Percentiles rank a stretch among this genome's conserved stretches.
phyloP scores from a whole-genome alignment of 2,113 vertebrate species.

The Geococcyx californianus region DNA sequence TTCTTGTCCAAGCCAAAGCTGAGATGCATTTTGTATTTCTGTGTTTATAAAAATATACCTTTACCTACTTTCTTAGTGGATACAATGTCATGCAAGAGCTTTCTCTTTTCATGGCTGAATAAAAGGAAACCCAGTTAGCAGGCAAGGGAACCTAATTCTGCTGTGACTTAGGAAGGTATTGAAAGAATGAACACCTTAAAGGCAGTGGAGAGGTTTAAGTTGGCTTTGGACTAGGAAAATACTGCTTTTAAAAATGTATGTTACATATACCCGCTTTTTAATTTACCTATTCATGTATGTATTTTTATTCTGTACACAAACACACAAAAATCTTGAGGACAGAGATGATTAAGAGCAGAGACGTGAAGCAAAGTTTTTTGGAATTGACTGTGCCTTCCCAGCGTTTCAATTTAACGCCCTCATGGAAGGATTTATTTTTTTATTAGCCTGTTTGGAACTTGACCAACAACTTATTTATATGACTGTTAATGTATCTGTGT shows the following conservation, averaged over 20 bases:
- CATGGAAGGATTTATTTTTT: neutral
- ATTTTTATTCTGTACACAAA: neutral
- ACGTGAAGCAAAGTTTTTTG: neutral
- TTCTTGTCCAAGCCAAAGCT: neutral
- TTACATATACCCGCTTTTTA: neutral
- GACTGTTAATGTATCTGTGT: neutral
- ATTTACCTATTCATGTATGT: neutral
- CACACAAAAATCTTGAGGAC: neutral
- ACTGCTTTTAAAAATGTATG: neutral
- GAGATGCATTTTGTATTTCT: neutral
- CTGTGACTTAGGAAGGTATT: neutral
- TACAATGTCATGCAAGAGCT: neutral
- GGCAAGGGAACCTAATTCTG: neutral
- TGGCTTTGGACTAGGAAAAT: neutral
- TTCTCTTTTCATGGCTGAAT: neutral
- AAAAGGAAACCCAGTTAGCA: neutral
- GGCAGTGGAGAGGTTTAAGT: neutral
- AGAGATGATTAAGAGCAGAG: neutral
- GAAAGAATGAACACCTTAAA: neutral
- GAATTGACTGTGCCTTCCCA: neutral
- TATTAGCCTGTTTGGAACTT: neutral
- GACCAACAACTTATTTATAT: neutral
- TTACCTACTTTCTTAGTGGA: neutral
- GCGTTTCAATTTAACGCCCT: neutral
- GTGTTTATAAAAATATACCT: conserved; percentile 17